Percentiles rank a stretch among this genome's conserved stretches.
Evolutionary conservation across 1,140 invertebrate species (phyloP).

Genomic region (Philopotamus ludificatus): DNA sequence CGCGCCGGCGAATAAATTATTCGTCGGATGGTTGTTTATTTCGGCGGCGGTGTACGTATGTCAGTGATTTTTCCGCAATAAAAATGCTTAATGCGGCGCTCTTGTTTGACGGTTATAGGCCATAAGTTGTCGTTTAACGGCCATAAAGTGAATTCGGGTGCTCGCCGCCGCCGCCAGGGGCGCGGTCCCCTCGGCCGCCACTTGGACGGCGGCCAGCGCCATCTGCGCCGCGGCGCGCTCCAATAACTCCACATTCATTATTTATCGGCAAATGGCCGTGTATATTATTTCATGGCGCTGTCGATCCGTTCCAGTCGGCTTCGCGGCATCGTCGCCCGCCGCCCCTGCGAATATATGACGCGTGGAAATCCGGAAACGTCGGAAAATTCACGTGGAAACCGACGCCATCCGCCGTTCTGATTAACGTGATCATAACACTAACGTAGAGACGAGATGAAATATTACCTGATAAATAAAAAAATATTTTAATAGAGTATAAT

Average conservation of each 20-base stretch:
- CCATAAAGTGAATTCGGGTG: constrained; percentile 25
- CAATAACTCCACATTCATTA: background rate
- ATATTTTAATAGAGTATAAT: no score
- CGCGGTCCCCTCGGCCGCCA: background rate
- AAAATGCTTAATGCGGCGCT: constrained; percentile 20
- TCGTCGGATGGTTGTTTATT: background rate
- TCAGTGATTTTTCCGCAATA: constrained; percentile 15
- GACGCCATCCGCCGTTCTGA: no score
- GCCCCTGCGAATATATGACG: no score
- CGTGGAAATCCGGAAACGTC: no score
- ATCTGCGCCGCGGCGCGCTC: background rate
- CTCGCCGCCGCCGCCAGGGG: background rate
- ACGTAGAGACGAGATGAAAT: no score
- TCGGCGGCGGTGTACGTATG: background rate
- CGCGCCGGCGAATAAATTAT: no score
- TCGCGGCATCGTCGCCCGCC: background rate
- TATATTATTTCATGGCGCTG: background rate
- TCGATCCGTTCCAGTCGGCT: background rate
- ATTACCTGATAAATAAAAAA: no score
- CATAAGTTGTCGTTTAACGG: constrained; percentile 28
- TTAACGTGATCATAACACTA: no score
- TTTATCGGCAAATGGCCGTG: background rate
- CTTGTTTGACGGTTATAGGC: constrained; percentile 16
- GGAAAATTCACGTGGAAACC: no score
- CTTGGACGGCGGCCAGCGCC: constrained; percentile 1